Base-by-base conservation (phyloP, 1,140 invertebrate genomes). In the Xylocopa sonorina region DNA sequence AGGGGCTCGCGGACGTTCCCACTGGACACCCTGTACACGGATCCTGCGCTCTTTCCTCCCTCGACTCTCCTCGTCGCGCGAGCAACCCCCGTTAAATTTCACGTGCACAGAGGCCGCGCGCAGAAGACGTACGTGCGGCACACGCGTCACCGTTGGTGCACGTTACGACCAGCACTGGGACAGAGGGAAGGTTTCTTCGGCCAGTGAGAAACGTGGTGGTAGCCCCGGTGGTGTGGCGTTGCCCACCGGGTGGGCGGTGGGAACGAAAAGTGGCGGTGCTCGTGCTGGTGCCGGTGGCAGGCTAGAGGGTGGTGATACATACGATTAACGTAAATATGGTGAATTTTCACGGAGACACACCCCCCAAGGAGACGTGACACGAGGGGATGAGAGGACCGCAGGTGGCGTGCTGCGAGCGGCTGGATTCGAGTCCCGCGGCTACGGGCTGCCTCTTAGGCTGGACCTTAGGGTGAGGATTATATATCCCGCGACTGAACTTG, bases 321-420 rank as follows among this genome's bases (percentile, higher is more conserved):
- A 16, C n/a, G n/a, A 21, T 51, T 55, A n/a, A n/a, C n/a, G 34
- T 76, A 68, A 76, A 55, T 68, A 76, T 76, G 73, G 63, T 76
- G 73, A 68, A 67, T 68, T 57, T 76, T 46, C n/a, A 57, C 27
- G 63, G 63, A 68, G 73, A 76, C 73, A 68, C 73, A 68, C 73
- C 73, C 73, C 50, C 63, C 38, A n/a, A 34, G 73, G 21, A 55
- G 73, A 76, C 63, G 73, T 76, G 63, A 67, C 63, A 57, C 48
- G 18, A 6, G 60, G 73, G 63, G 63, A 76, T 76, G 73, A 76
- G 18, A 76, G 63, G 73, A 67, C 27, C 27, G 43, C 21, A 41
- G 62, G 51, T 75, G 46, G 55, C n/a, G n/a, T n/a, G 66, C 53
- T 32, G 72, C 43, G n/a, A 48, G 50, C 62, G 34, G 58, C 50